Evolutionary conservation across 2,797 vertebrate species (phyloP).

Genomic region (Anguilla marmorata): DNA sequence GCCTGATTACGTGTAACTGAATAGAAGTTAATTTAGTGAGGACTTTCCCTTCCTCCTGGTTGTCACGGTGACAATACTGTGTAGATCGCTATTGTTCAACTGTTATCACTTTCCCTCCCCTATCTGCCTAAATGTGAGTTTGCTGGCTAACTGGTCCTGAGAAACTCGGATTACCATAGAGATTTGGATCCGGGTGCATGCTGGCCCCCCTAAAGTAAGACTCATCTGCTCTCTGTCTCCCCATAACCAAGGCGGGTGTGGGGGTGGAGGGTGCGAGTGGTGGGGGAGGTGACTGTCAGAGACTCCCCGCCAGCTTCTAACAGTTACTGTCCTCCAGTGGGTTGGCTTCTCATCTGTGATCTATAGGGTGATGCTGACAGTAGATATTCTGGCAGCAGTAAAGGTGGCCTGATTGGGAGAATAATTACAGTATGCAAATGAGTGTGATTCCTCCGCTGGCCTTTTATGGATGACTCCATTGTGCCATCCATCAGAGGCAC

Average conservation of each 20-base stretch:
- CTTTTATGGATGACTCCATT: conserved; percentile 80
- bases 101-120: background rate
- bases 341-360: conserved; percentile 68
- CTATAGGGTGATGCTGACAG: conserved; percentile 77
- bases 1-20: background rate
- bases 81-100: background rate
- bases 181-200: conserved; percentile 1
- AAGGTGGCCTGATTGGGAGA: conserved; percentile 82
- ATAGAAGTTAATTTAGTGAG: background rate
- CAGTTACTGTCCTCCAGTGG: conserved; percentile 60
- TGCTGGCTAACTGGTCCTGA: background rate
- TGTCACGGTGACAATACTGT: background rate
- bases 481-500: conserved; percentile 79
- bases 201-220: background rate
- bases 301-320: conserved; percentile 44
- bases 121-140: background rate
- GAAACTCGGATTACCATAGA: background rate
- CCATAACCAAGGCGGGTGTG: conserved; percentile 6
- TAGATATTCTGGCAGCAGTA: conserved; percentile 81
- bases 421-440: conserved; percentile 88
- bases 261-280: conserved; percentile 20
- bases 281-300: conserved; percentile 27
- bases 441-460: conserved; percentile 75
- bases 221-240: conserved; percentile 13
- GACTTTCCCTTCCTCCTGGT: background rate